Evolutionary conservation across 2,113 vertebrate species (phyloP).

Genomic region (Pituophis catenifer): DNA sequence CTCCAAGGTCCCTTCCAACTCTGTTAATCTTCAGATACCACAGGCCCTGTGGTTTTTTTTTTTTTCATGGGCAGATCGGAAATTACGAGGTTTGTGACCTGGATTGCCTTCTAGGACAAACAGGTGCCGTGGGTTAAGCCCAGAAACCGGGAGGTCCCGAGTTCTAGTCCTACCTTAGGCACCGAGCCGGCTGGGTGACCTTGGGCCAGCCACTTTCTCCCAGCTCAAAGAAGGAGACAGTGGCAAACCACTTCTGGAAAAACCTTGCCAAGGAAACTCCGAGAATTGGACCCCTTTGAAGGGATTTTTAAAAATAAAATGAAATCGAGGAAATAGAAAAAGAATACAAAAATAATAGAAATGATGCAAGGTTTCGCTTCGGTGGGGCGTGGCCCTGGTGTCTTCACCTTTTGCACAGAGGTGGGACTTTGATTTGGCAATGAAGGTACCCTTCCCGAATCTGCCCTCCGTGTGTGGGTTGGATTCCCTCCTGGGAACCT

Average conservation of each 20-base stretch:
- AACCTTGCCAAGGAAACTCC: neutral
- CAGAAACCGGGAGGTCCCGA: neutral
- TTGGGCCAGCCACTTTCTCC: neutral
- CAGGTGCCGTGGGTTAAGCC: neutral
- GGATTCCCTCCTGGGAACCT: neutral
- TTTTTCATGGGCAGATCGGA: neutral
- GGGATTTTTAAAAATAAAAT: neutral
- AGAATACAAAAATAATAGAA: neutral
- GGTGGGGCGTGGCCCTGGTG: neutral
- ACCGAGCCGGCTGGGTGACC: neutral
- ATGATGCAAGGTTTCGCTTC: rapidly evolving
- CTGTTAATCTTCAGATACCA: neutral
- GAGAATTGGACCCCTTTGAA: neutral
- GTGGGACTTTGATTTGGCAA: neutral
- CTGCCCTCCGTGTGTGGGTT: neutral
- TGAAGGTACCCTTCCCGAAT: neutral
- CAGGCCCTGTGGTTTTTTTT: neutral
- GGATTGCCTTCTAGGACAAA: neutral
- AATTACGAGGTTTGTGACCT: neutral
- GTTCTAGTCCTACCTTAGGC: neutral
- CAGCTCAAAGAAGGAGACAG: neutral
- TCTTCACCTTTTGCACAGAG: neutral
- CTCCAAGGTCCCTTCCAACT: no score
- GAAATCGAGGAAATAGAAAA: neutral
- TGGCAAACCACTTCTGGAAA: neutral